Evolutionary conservation across 2,113 vertebrate genomes (phyloP).

Genomic region (Speoplatyrhinus poulsoni): DNA sequence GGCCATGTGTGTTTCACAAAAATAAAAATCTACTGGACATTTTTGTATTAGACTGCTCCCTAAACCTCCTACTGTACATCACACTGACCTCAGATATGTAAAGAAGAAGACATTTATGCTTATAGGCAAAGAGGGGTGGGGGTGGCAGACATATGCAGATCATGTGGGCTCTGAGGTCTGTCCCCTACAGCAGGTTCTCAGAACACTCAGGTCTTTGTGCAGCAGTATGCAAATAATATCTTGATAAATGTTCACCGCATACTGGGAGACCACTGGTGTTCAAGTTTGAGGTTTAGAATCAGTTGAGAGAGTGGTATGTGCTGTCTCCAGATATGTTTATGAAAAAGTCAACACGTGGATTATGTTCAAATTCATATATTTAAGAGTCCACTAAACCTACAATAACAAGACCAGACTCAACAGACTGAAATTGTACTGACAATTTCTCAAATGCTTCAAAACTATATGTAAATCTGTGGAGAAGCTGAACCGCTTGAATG

Average conservation of each 20-base stretch:
- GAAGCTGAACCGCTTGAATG: background rate
- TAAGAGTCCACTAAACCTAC: constrained; percentile 5
- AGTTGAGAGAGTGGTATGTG: constrained; percentile 55
- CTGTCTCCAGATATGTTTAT: constrained; percentile 34
- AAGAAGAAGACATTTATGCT: constrained; percentile 46
- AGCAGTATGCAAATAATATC: constrained; percentile 52
- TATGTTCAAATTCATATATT: constrained; percentile 24
- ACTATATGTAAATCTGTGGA: no score
- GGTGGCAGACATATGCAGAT: constrained; percentile 54
- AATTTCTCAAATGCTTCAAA: no score
- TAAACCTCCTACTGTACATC: constrained; percentile 14
- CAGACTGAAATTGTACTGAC: no score
- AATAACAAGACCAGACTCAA: no score
- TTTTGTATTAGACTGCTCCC: no score
- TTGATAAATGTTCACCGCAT: constrained; percentile 61
- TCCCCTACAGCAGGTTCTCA: constrained; percentile 41
- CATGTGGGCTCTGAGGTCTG: constrained; percentile 50
- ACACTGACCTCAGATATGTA: constrained; percentile 37
- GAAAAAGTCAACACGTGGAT: constrained; percentile 15
- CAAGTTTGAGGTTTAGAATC: constrained; percentile 38
- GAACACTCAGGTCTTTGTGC: constrained; percentile 66
- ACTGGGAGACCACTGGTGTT: constrained; percentile 45
- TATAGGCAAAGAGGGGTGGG: constrained; percentile 39
- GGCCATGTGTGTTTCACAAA: background rate
- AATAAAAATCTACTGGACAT: no score